phyloP scores from a whole-genome alignment of 1,140 invertebrate genomes.

The Pectinophora gossypiella region DNA sequence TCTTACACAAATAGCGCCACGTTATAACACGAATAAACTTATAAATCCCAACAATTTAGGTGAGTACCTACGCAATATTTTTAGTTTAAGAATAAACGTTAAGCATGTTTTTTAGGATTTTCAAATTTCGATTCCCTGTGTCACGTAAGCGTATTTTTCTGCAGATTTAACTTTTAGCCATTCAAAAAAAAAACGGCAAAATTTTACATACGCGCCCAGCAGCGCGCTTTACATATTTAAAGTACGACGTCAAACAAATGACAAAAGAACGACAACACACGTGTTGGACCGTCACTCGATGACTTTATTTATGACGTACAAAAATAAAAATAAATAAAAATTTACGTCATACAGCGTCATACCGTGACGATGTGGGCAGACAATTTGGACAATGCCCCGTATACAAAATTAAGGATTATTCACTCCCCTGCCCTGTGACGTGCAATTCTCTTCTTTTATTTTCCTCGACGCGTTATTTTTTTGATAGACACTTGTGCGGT shows the following conservation, averaged over 20 bases:
- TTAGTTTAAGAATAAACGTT: too few relatives aligned
- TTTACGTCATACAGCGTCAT: neutral
- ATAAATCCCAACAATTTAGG: too few relatives aligned
- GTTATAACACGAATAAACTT: too few relatives aligned
- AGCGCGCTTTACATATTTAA: too few relatives aligned
- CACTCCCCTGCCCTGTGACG: conserved; percentile 33
- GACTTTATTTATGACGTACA: conserved; percentile 30
- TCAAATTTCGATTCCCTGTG: too few relatives aligned
- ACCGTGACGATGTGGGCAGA: conserved; percentile 5
- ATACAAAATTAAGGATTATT: conserved; percentile 68
- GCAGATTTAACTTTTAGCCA: too few relatives aligned
- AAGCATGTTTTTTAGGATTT: too few relatives aligned
- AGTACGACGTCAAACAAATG: neutral
- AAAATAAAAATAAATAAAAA: neutral
- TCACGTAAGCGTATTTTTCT: too few relatives aligned
- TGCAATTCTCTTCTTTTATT: conserved; percentile 28
- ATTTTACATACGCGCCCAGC: too few relatives aligned
- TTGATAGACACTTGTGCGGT: conserved; percentile 1
- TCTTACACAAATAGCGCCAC: too few relatives aligned
- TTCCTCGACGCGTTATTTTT: neutral
- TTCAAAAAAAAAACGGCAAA: too few relatives aligned
- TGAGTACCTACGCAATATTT: too few relatives aligned
- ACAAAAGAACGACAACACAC: conserved; percentile 14
- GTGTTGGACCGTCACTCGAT: conserved; percentile 20
- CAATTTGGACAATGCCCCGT: conserved; percentile 19